Evolutionary conservation across 2,888 invertebrate genomes (phyloP).

Genomic region (Rotaria sp.): DNA sequence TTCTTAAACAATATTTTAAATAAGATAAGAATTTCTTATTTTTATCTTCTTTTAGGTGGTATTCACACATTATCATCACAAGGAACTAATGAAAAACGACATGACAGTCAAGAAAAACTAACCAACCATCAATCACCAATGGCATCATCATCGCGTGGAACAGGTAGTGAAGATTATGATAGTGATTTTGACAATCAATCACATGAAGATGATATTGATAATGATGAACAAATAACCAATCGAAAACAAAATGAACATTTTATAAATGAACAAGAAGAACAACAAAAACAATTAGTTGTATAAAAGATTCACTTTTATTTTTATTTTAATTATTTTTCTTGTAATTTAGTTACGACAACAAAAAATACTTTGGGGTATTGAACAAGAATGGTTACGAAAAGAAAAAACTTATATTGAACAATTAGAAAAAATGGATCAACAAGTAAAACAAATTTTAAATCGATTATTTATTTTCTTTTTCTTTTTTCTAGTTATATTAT

Average conservation of each 20-base stretch:
- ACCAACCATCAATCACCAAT: background rate
- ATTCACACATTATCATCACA: background rate
- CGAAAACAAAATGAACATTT: background rate
- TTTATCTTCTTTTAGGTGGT: background rate
- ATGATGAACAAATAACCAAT: background rate
- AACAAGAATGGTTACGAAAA: slow-evolving; percentile 26
- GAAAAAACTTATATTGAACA: background rate
- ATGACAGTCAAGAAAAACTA: slow-evolving; percentile 2
- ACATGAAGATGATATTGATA: slow-evolving; percentile 10
- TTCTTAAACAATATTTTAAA: background rate
- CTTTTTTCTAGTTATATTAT: background rate
- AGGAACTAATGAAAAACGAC: background rate
- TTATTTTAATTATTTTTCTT: too few species aligned
- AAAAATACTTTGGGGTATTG: background rate
- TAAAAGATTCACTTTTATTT: background rate
- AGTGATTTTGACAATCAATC: slow-evolving; percentile 22
- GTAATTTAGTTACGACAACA: background rate
- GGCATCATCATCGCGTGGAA: background rate
- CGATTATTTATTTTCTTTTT: background rate
- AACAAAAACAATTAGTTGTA: background rate
- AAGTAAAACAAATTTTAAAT: background rate
- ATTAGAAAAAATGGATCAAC: background rate
- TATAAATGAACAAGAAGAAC: background rate
- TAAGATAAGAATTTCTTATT: too few species aligned
- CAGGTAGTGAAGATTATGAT: background rate